Evolutionary conservation across 1,140 invertebrate genomes (phyloP).

Genomic region (Pseudoatta argentina): DNA sequence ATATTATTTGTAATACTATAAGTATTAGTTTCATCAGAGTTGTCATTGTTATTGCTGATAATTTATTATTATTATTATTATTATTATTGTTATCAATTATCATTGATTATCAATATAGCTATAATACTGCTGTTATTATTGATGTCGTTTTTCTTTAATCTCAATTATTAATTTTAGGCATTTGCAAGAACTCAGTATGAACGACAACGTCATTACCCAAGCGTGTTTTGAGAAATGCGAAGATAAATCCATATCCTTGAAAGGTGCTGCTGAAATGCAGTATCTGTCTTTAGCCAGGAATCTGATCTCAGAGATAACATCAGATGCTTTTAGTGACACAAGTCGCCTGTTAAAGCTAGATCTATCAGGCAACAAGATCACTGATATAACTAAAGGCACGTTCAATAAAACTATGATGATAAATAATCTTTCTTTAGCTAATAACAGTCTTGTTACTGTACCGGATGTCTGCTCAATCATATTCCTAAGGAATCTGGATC

Average conservation of each 20-base stretch:
- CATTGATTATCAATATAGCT: not conserved
- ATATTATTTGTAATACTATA: too few relatives aligned
- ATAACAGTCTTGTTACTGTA: conserved; percentile 74
- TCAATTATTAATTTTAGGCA: not conserved
- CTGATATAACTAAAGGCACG: conserved; percentile 36
- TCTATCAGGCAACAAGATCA: conserved; percentile 77
- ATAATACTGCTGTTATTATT: not conserved
- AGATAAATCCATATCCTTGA: conserved; percentile 67
- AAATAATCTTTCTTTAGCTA: conserved; percentile 74
- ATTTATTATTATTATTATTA: too few relatives aligned
- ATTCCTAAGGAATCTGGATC: conserved; percentile 70
- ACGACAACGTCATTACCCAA: conserved; percentile 19
- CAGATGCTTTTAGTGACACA: conserved; percentile 74
- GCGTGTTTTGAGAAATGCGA: conserved; percentile 74
- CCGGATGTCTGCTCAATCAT: conserved; percentile 74
- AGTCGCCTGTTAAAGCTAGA: conserved; percentile 72
- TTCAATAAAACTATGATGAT: conserved; percentile 70
- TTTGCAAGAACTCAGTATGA: not conserved
- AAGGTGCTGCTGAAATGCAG: conserved; percentile 63
- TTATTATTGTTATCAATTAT: too few relatives aligned
- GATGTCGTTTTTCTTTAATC: not conserved
- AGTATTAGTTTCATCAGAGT: too few relatives aligned
- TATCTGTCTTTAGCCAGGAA: conserved; percentile 78
- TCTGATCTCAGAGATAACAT: conserved; percentile 68
- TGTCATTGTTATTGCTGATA: not conserved